These are phyloP conservation scores for Drosophila tanythrix DNA, from an alignment of 2,888 invertebrate genomes.

Conservation along the genomic window DNA sequence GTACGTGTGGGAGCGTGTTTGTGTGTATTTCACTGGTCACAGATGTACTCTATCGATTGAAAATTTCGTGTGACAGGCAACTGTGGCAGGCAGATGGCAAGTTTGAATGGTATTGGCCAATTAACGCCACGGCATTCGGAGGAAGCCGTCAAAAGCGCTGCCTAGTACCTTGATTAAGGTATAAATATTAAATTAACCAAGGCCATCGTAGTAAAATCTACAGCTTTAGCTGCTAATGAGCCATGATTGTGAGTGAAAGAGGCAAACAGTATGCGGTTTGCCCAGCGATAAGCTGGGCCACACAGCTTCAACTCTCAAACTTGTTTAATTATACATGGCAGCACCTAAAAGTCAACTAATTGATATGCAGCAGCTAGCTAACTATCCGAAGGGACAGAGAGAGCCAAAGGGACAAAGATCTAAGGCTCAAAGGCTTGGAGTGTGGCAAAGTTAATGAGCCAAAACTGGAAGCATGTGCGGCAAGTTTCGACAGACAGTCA, in stretches of 20 bases:
- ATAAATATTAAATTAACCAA: slow-evolving; percentile 78
- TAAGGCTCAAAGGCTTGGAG: slow-evolving; percentile 3
- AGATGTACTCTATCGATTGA: slow-evolving; percentile 78
- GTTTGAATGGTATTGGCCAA: slow-evolving; percentile 76
- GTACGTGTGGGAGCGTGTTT: slow-evolving; percentile 10
- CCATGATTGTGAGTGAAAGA: slow-evolving; percentile 53
- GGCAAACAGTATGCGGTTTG: slow-evolving; percentile 65
- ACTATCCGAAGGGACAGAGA: slow-evolving; percentile 2
- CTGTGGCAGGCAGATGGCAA: slow-evolving; percentile 55
- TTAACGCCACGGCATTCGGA: slow-evolving; percentile 72
- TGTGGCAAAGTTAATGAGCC: slow-evolving; percentile 73
- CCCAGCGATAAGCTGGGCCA: slow-evolving; percentile 12
- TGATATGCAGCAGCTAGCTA: slow-evolving; percentile 69
- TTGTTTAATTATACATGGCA: slow-evolving; percentile 78
- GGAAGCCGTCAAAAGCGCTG: slow-evolving; percentile 53
- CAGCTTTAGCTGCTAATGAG: slow-evolving; percentile 57
- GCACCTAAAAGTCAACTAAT: slow-evolving; percentile 79
- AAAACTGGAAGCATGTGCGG: slow-evolving; percentile 71
- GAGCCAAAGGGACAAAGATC: neutral
- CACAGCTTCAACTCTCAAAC: slow-evolving; percentile 22
- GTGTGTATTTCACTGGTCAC: slow-evolving; percentile 46
- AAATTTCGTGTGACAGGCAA: slow-evolving; percentile 64
- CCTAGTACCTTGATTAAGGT: slow-evolving; percentile 73
- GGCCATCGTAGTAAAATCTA: slow-evolving; percentile 27
- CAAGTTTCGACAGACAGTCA: slow-evolving; percentile 68